Percentiles rank a stretch among this genome's conserved stretches.
Evolutionary conservation across 35 echinoderm and acorn worm species (phyloP).

Genomic region (Chiridota heheva): DNA sequence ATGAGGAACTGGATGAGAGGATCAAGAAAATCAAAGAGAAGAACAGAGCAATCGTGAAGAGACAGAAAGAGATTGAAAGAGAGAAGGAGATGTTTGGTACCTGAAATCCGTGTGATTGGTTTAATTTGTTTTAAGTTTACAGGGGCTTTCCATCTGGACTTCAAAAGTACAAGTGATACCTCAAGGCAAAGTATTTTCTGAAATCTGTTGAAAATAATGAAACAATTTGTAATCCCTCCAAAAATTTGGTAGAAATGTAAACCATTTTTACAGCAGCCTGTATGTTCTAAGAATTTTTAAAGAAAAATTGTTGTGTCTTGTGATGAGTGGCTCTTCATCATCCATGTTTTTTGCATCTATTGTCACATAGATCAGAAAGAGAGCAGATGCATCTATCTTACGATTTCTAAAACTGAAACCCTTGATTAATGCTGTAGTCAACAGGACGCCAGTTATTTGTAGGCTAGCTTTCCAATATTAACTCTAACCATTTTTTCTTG

Average conservation of each 20-base stretch:
- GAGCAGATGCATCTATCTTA: too few relatives aligned
- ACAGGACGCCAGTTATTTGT: too few relatives aligned
- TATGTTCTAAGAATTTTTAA: too few relatives aligned
- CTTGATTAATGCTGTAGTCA: too few relatives aligned
- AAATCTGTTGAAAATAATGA: neutral
- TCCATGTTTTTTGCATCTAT: too few relatives aligned
- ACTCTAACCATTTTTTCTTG: too few relatives aligned
- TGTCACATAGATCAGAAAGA: too few relatives aligned
- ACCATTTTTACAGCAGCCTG: neutral
- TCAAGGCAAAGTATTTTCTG: neutral
- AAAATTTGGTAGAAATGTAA: neutral
- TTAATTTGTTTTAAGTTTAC: neutral
- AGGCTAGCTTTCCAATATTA: too few relatives aligned
- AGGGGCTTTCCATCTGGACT: neutral
- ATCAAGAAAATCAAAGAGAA: conserved; percentile 70
- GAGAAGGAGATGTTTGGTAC: conserved; percentile 80
- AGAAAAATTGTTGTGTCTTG: too few relatives aligned
- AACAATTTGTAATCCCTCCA: neutral
- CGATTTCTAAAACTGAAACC: too few relatives aligned
- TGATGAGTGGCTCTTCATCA: too few relatives aligned
- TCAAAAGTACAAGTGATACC: neutral
- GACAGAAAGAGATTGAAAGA: conserved; percentile 74
- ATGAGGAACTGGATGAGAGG: conserved; percentile 61
- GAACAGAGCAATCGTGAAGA: conserved; percentile 85
- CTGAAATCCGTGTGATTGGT: neutral